Percentiles rank a stretch among this genome's conserved stretches.
These are phyloP conservation scores for Calliopum simillimum DNA, from an alignment of 2,888 invertebrate species.

Conservation along the genomic window DNA sequence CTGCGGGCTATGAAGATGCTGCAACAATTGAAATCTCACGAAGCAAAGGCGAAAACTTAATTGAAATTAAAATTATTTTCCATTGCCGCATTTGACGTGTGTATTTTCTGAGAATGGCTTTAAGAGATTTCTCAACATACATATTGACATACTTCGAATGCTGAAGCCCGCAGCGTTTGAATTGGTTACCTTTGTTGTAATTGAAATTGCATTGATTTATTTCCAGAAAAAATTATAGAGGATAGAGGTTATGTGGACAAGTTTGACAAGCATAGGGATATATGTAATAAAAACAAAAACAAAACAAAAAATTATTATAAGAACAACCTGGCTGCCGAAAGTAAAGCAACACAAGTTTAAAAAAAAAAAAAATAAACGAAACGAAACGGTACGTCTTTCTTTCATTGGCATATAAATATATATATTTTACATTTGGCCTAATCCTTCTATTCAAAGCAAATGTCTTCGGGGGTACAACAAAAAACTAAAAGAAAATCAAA, in stretches of 20 bases:
- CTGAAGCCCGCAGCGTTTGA: not conserved
- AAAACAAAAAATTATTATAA: not conserved
- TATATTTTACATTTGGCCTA: slow-evolving; percentile 22
- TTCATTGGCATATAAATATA: slow-evolving; percentile 19
- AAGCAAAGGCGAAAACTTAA: slow-evolving; percentile 7
- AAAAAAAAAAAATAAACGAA: not conserved
- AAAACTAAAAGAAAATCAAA: too few species aligned
- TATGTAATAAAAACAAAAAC: not conserved
- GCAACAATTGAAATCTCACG: not conserved
- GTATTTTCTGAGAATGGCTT: slow-evolving; percentile 12
- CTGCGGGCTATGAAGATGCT: not conserved
- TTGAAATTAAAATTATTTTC: slow-evolving; percentile 27
- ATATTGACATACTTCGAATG: slow-evolving; percentile 28
- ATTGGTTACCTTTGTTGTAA: not conserved
- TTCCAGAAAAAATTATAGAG: too few species aligned
- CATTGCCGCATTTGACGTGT: not conserved
- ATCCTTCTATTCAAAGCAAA: slow-evolving; percentile 25
- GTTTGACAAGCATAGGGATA: not conserved
- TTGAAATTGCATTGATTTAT: slow-evolving; percentile 6
- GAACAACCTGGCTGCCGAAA: not conserved
- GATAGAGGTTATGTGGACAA: too few species aligned
- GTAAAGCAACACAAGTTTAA: not conserved
- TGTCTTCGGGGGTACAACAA: not conserved
- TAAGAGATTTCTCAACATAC: not conserved
- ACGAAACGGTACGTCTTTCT: slow-evolving; percentile 16